Evolutionary conservation across 2,797 vertebrate genomes (phyloP).

Genomic region (Brotula barbata): DNA sequence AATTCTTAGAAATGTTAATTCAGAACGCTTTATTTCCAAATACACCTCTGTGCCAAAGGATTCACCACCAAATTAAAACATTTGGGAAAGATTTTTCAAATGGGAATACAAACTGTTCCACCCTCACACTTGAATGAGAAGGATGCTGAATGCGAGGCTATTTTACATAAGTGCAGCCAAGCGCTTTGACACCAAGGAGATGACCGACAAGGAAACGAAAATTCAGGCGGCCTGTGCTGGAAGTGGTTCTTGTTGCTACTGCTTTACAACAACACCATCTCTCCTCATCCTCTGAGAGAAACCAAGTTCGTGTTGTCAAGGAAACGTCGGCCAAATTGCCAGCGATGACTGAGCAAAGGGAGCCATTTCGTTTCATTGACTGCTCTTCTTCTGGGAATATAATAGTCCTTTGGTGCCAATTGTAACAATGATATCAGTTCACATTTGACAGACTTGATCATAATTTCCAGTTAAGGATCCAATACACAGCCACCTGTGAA

Average conservation of each 20-base stretch:
- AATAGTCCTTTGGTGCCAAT: slow-evolving; percentile 26
- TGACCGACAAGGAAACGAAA: slow-evolving; percentile 51
- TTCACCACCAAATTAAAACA: background rate
- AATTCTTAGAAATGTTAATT: background rate
- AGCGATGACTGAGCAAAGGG: slow-evolving; percentile 72
- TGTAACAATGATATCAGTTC: slow-evolving; percentile 10
- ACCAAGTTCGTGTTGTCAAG: slow-evolving; percentile 80
- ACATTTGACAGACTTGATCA: slow-evolving; percentile 19
- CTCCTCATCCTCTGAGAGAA: slow-evolving; percentile 66
- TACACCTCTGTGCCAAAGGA: background rate
- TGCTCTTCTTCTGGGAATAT: slow-evolving; percentile 51
- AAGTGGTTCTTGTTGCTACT: slow-evolving; percentile 43
- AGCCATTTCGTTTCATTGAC: slow-evolving; percentile 79
- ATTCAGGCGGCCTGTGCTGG: slow-evolving; percentile 57
- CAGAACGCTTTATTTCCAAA: background rate
- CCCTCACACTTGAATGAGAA: background rate
- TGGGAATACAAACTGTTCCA: background rate
- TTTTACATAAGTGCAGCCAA: slow-evolving; percentile 32
- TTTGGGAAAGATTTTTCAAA: background rate
- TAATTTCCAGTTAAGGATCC: background rate
- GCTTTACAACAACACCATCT: slow-evolving; percentile 59
- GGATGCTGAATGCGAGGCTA: slow-evolving; percentile 1
- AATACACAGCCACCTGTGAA: background rate
- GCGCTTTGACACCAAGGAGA: slow-evolving; percentile 31
- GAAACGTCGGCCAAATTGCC: slow-evolving; percentile 77